Percentiles rank a stretch among this genome's conserved stretches.
phyloP scores from a whole-genome alignment of 2,113 vertebrate species.

The Melanocharis versteri region DNA sequence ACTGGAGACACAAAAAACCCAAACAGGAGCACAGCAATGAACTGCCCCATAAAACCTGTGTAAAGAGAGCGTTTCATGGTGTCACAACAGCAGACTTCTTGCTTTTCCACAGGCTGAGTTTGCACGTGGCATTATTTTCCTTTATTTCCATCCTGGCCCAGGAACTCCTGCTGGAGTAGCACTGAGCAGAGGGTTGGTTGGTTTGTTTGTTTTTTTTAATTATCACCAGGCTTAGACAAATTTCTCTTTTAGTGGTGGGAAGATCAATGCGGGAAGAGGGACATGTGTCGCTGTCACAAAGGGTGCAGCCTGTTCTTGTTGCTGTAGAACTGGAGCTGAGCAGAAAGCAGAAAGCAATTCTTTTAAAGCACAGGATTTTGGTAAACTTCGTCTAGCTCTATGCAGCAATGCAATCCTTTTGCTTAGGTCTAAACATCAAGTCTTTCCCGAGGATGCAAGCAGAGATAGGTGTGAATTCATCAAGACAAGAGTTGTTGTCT shows the following conservation, averaged over 20 bases:
- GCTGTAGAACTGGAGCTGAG: neutral
- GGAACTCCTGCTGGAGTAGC: neutral
- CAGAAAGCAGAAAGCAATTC: neutral
- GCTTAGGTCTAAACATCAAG: neutral
- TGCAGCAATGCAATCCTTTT: neutral
- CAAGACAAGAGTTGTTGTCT: neutral
- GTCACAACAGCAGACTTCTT: neutral
- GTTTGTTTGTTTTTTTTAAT: neutral
- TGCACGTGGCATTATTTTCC: neutral
- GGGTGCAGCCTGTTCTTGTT: neutral
- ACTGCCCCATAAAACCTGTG: constrained; percentile 21
- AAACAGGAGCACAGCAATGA: neutral
- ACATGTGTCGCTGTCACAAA: neutral
- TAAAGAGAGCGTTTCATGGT: neutral
- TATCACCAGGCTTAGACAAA: neutral
- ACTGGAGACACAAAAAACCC: neutral
- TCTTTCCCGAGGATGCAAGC: neutral
- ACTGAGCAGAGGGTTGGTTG: neutral
- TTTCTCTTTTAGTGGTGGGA: neutral
- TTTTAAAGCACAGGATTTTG: neutral
- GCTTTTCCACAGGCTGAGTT: neutral
- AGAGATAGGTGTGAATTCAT: neutral
- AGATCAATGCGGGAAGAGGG: neutral
- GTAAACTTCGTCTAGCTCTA: neutral
- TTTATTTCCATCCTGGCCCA: neutral